Conservation (phyloP, 2,888 invertebrate species). For the Melieria picta region DNA sequence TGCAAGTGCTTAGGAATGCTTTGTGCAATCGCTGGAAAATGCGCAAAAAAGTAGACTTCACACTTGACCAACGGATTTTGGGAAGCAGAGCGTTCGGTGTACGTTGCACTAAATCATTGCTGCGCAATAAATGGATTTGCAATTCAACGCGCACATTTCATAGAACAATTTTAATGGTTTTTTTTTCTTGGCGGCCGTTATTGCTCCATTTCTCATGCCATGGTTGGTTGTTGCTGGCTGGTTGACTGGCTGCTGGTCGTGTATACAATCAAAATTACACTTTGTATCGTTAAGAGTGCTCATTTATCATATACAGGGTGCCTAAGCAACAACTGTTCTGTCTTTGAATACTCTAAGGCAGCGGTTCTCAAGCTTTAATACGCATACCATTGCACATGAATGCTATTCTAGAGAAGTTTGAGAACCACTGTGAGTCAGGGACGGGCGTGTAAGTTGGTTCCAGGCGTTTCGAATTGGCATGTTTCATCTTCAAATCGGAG, state of each 20-base stretch:
- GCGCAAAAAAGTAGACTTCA: not conserved
- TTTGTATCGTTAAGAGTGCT: slow-evolving; percentile 23
- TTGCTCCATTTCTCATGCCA: too few species aligned
- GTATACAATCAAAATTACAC: not conserved
- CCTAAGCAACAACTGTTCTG: not conserved
- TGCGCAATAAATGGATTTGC: slow-evolving; percentile 31
- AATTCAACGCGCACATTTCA: slow-evolving; percentile 22
- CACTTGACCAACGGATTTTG: not conserved
- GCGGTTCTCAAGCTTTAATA: too few species aligned
- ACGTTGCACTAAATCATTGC: slow-evolving; percentile 4
- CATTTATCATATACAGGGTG: slow-evolving; percentile 33
- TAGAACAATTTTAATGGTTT: not conserved
- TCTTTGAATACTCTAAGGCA: too few species aligned
- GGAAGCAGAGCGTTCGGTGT: not conserved
- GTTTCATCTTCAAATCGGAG: too few species aligned
- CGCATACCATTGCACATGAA: too few species aligned
- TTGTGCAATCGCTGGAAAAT: not conserved
- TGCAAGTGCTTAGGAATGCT: not conserved
- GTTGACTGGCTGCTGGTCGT: too few species aligned
- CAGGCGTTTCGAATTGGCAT: too few species aligned
- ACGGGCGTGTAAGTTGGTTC: too few species aligned
- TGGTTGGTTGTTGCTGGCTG: too few species aligned
- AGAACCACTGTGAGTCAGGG: too few species aligned
- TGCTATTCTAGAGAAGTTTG: too few species aligned
- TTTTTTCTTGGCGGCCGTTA: too few species aligned